These are phyloP conservation scores for Knipowitschia caucasica DNA, from an alignment of 2,797 vertebrate species.

Conservation along the genomic window DNA sequence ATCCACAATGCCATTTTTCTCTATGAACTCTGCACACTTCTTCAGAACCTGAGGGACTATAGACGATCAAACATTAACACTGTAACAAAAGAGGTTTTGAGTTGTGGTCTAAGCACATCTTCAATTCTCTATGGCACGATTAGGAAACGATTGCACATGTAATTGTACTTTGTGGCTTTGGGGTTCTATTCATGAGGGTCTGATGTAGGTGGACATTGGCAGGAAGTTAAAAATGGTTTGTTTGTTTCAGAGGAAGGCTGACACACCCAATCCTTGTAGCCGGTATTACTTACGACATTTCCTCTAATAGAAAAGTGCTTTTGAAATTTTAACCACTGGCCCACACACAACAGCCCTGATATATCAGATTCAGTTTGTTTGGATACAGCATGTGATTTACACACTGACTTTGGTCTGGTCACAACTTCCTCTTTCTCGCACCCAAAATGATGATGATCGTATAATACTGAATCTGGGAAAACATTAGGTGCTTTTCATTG, in stretches of 20 bases:
- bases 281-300: constrained; percentile 81
- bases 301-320: constrained; percentile 80
- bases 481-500: not conserved
- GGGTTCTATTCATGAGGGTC: constrained; percentile 57
- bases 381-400: constrained; percentile 6
- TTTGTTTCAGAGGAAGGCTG: constrained; percentile 84
- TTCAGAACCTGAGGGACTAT: constrained; percentile 92
- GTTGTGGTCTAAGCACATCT: not conserved
- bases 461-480: constrained; percentile 3
- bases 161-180: constrained; percentile 34
- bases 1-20: constrained; percentile 93
- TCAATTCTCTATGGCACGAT: constrained; percentile 13
- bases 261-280: constrained; percentile 82
- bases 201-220: constrained; percentile 75
- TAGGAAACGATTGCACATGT: constrained; percentile 28
- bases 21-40: constrained; percentile 95
- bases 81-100: not conserved
- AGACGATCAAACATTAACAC: constrained; percentile 6
- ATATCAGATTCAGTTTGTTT: constrained; percentile 35
- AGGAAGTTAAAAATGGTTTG: constrained; percentile 86
- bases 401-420: constrained; percentile 8
- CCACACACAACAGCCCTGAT: constrained; percentile 38
- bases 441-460: constrained; percentile 4
- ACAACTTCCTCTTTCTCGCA: constrained; percentile 3
- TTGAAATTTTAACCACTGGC: constrained; percentile 68